These are phyloP conservation scores for Serripes groenlandicus DNA, from an alignment of 2,888 invertebrate species.

Conservation along the genomic window DNA sequence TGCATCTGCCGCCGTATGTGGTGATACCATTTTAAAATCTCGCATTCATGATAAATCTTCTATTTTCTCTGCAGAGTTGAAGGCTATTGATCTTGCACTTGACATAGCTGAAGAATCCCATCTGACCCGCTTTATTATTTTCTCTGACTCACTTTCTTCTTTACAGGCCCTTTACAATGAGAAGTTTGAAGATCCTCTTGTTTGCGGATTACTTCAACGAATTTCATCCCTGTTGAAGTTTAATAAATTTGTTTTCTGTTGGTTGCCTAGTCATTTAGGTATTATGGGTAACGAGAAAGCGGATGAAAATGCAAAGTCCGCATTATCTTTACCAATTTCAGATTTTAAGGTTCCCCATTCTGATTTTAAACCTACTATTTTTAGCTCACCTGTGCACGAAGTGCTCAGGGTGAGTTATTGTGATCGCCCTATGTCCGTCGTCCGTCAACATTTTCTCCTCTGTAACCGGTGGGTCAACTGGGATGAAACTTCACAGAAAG, in stretches of 20 bases:
- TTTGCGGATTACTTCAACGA: background rate
- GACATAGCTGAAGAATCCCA: background rate
- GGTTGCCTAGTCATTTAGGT: conserved; percentile 30
- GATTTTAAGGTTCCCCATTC: background rate
- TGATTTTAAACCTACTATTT: conserved; percentile 10
- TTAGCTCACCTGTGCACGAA: too few relatives aligned
- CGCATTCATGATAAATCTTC: conserved; percentile 27
- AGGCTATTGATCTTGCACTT: conserved; percentile 27
- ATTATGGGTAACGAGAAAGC: conserved; percentile 20
- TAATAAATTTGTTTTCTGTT: conserved; percentile 16
- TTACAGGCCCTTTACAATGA: conserved; percentile 12
- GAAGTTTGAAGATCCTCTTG: background rate
- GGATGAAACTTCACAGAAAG: too few relatives aligned
- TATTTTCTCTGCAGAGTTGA: conserved; percentile 1
- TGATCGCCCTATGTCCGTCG: too few relatives aligned
- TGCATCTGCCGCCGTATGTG: conserved; percentile 3
- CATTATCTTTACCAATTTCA: background rate
- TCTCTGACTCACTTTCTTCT: conserved; percentile 25
- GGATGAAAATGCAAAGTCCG: conserved; percentile 1
- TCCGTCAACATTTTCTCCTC: too few relatives aligned
- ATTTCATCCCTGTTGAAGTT: background rate
- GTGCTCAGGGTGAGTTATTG: too few relatives aligned
- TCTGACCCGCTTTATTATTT: conserved; percentile 5
- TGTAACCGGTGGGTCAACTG: too few relatives aligned
- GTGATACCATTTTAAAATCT: background rate